These are phyloP conservation scores for Dysdera silvatica DNA, from an alignment of 1,140 invertebrate genomes.

Conservation along the genomic window DNA sequence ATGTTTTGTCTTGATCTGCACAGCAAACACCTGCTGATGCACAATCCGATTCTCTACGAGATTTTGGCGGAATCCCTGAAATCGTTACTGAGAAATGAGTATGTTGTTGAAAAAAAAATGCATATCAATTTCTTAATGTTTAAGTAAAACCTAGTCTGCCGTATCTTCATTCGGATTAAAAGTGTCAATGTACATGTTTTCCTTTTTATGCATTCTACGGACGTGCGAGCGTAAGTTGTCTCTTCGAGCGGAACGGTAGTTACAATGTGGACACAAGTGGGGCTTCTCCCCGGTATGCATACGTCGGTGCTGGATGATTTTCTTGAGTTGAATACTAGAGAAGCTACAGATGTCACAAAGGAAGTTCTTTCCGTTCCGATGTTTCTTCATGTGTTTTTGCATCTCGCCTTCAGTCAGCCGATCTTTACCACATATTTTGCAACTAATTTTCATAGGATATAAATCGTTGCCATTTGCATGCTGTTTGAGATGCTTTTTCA, in stretches of 20 bases:
- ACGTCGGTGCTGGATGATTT: slow-evolving; percentile 41
- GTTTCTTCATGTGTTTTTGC: slow-evolving; percentile 51
- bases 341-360: slow-evolving; percentile 54
- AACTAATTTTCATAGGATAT: slow-evolving; percentile 45
- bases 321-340: slow-evolving; percentile 52
- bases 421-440: slow-evolving; percentile 53
- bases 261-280: slow-evolving; percentile 51
- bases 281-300: slow-evolving; percentile 57
- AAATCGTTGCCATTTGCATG: slow-evolving; percentile 29
- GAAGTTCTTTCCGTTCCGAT: slow-evolving; percentile 51
- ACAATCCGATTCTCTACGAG: too few species aligned
- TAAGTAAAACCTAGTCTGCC: too few species aligned
- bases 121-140: too few species aligned
- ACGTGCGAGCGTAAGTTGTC: slow-evolving; percentile 53
- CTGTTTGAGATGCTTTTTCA: slow-evolving; percentile 48
- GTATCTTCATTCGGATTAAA: slow-evolving; percentile 36
- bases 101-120: too few species aligned
- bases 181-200: slow-evolving; percentile 41
- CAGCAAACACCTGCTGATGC: too few species aligned
- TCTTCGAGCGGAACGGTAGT: slow-evolving; percentile 50
- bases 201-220: slow-evolving; percentile 52
- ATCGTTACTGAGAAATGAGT: too few species aligned
- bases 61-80: too few species aligned
- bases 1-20: too few species aligned
- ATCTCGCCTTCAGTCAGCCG: slow-evolving; percentile 49